phyloP scores from a whole-genome alignment of 2,797 vertebrate genomes.

The Knipowitschia caucasica region DNA sequence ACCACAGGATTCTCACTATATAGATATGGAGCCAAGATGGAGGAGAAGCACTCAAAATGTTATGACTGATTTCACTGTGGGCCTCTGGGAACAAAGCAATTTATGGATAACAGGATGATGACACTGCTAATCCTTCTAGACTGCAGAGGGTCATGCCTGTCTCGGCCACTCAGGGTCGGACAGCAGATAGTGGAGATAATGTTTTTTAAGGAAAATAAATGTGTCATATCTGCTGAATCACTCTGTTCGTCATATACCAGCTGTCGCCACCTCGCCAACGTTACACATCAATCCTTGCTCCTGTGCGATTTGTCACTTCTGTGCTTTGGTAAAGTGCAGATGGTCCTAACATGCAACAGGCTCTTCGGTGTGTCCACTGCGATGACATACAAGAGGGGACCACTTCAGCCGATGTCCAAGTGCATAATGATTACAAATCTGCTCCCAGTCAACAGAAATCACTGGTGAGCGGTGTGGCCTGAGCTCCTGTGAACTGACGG shows the following conservation, averaged over 20 bases:
- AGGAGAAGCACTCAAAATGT: constrained; percentile 13
- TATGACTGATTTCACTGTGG: constrained; percentile 21
- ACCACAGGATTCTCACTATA: not conserved
- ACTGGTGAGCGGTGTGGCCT: constrained; percentile 28
- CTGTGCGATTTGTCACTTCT: constrained; percentile 6
- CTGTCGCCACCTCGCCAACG: constrained; percentile 24
- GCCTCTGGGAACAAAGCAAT: not conserved
- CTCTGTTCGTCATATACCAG: constrained; percentile 22
- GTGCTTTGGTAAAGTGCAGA: constrained; percentile 6
- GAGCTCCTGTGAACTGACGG: constrained; percentile 37
- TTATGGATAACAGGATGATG: constrained; percentile 9
- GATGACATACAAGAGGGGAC: constrained; percentile 30
- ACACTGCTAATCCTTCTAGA: constrained; percentile 42
- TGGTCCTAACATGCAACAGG: constrained; percentile 2
- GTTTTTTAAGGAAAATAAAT: constrained; percentile 23
- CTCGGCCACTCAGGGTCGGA: constrained; percentile 24
- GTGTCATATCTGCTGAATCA: constrained; percentile 42
- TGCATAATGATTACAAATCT: constrained; percentile 54
- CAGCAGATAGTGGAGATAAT: constrained; percentile 14
- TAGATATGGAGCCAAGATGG: not conserved
- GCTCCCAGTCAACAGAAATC: constrained; percentile 41
- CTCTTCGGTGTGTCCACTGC: constrained; percentile 8
- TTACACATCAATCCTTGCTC: constrained; percentile 5
- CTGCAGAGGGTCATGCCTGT: constrained; percentile 43
- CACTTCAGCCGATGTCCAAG: constrained; percentile 37